A percentile compares a stretch with the other conserved stretches of the same genome.
These are phyloP conservation scores for Silurus aristotelis DNA, from an alignment of 2,797 vertebrate genomes.

Conservation along the genomic window DNA sequence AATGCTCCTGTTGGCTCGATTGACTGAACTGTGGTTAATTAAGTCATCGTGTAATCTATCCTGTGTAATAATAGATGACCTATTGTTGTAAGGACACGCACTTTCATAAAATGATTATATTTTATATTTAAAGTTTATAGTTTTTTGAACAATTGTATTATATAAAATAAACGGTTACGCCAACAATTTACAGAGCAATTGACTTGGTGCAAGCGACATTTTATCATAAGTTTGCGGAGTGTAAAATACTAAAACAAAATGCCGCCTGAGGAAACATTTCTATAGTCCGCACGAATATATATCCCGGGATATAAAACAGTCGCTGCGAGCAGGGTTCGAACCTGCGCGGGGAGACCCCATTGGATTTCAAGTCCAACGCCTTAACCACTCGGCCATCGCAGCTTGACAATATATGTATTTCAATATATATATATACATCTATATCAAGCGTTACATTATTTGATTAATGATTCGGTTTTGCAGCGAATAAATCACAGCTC, in stretches of 20 bases:
- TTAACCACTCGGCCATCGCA: conserved; percentile 75
- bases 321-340: conserved; percentile 75
- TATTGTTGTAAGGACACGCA: too few species aligned
- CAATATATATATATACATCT: too few species aligned
- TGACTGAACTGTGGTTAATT: too few species aligned
- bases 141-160: too few species aligned
- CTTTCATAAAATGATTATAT: too few species aligned
- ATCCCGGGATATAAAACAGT: not conserved
- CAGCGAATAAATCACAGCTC: not conserved
- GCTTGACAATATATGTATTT: too few species aligned
- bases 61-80: too few species aligned
- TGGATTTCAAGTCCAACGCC: conserved; percentile 76
- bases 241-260: not conserved
- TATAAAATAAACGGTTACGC: too few species aligned
- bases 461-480: not conserved
- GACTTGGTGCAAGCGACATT: not conserved
- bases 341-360: conserved; percentile 74
- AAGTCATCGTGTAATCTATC: too few species aligned
- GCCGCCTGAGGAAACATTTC: not conserved
- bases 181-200: not conserved
- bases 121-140: too few species aligned
- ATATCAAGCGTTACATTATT: too few species aligned
- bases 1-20: too few species aligned
- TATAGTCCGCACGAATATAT: not conserved
- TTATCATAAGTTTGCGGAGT: not conserved